Evolutionary conservation across 2,888 invertebrate species (phyloP).

Genomic region (Apodemia duryi): DNA sequence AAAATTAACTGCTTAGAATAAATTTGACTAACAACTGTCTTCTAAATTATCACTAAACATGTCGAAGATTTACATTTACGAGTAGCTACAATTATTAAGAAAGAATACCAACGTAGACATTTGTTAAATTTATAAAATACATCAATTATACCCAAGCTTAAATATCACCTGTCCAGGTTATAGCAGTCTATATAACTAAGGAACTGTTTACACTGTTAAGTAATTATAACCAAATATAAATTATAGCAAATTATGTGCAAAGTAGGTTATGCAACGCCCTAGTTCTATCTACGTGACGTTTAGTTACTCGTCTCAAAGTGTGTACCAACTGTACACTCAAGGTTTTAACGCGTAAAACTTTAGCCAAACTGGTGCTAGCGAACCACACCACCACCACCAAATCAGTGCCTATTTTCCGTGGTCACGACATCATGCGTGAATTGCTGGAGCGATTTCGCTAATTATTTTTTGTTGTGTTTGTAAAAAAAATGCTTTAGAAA

Average conservation of each 20-base stretch:
- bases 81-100: neutral
- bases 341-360: conserved; percentile 1
- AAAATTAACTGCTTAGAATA: too few species aligned
- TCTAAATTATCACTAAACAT: too few species aligned
- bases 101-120: neutral
- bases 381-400: too few species aligned
- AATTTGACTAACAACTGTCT: too few species aligned
- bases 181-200: neutral
- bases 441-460: too few species aligned
- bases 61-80: too few species aligned
- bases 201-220: conserved; percentile 20
- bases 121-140: neutral
- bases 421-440: too few species aligned
- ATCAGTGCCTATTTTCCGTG: too few species aligned
- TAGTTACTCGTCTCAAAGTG: conserved; percentile 35
- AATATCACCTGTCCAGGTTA: neutral
- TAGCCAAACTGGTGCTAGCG: neutral
- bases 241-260: conserved; percentile 44
- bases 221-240: conserved; percentile 33
- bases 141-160: neutral
- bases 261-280: conserved; percentile 55
- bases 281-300: conserved; percentile 49
- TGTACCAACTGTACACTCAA: conserved; percentile 11
- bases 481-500: too few species aligned
- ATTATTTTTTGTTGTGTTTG: too few species aligned